Evolutionary conservation across 2,888 invertebrate genomes (phyloP).

Genomic region (Noctua janthina): DNA sequence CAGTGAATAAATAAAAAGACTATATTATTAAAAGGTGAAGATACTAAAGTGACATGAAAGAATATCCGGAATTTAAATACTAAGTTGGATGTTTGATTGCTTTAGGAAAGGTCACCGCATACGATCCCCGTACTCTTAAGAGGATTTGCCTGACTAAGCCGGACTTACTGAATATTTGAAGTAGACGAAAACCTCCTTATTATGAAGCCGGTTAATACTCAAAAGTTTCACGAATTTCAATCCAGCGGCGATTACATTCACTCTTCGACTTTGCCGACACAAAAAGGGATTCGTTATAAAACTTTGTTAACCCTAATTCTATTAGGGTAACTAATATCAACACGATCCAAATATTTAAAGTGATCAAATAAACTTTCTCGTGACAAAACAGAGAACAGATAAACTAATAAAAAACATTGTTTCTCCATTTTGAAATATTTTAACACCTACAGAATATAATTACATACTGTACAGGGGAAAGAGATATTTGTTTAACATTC

Average conservation of each 20-base stretch:
- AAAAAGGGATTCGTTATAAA: conserved; percentile 33
- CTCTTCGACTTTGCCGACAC: background rate
- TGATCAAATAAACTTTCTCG: conserved; percentile 21
- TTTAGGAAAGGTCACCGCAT: background rate
- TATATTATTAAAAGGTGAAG: background rate
- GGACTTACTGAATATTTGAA: background rate
- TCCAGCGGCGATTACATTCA: conserved; percentile 6
- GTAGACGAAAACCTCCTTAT: background rate
- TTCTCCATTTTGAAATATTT: background rate
- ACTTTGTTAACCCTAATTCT: background rate
- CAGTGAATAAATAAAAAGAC: conserved; percentile 11
- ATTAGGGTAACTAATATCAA: background rate
- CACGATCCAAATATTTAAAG: background rate
- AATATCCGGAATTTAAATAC: background rate
- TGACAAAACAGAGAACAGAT: background rate
- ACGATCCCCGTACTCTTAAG: background rate
- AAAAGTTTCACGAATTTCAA: background rate
- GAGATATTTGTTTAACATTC: background rate
- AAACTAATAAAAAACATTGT: background rate
- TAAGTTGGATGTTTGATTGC: background rate
- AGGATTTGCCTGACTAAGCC: background rate
- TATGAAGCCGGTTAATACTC: background rate
- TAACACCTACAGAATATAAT: background rate
- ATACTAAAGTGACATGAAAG: background rate
- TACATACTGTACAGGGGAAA: background rate